These are phyloP conservation scores for Aporophyla lueneburgensis DNA, from an alignment of 2,888 invertebrate genomes.

Conservation along the genomic window DNA sequence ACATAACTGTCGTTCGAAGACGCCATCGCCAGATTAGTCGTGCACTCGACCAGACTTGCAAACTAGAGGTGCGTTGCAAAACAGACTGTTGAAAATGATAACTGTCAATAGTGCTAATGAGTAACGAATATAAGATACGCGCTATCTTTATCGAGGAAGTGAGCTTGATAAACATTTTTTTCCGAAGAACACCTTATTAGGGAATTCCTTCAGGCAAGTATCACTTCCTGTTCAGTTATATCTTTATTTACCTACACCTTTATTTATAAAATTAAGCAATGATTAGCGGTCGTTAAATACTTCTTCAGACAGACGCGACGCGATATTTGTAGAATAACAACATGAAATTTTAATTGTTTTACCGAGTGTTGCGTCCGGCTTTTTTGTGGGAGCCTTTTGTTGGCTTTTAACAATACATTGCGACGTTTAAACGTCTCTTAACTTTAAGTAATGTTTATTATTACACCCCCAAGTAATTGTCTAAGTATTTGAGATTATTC, in stretches of 20 bases:
- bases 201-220: constrained; percentile 8
- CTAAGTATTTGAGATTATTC: background rate
- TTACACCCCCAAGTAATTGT: too few relatives aligned
- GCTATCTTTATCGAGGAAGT: constrained; percentile 60
- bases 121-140: constrained; percentile 59
- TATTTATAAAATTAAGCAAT: too few relatives aligned
- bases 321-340: too few relatives aligned
- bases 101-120: constrained; percentile 72
- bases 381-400: too few relatives aligned
- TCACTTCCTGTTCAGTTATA: constrained; percentile 4
- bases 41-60: constrained; percentile 55
- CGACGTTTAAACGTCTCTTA: too few relatives aligned
- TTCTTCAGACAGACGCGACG: too few relatives aligned
- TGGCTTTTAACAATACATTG: too few relatives aligned
- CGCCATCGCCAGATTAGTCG: constrained; percentile 64
- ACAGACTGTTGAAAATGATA: constrained; percentile 63
- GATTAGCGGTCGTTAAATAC: too few relatives aligned
- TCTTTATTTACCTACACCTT: background rate
- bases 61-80: constrained; percentile 60
- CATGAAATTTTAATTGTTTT: too few relatives aligned
- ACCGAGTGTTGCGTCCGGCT: too few relatives aligned
- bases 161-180: constrained; percentile 33
- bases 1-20: constrained; percentile 74
- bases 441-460: too few relatives aligned
- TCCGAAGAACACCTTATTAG: constrained; percentile 8